phyloP scores from a whole-genome alignment of 2,888 invertebrate genomes.

The Euspilapteryx auroguttella region DNA sequence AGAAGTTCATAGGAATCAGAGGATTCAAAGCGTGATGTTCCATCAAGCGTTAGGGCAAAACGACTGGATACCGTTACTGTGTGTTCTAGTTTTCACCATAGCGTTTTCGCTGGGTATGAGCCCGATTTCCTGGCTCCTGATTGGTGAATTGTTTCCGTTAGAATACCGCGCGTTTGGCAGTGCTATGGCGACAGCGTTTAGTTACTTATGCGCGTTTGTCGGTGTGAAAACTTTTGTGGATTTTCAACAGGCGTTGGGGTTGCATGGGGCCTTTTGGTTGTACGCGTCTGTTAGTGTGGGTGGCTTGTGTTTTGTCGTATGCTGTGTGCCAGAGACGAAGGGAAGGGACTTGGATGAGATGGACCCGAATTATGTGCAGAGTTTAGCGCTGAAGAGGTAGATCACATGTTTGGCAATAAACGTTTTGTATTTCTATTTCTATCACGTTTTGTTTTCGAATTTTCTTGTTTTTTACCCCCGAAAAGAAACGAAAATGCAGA shows the following conservation, averaged over 20 bases:
- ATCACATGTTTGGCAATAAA: too few relatives aligned
- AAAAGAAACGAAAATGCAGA: too few relatives aligned
- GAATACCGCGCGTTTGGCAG: slow-evolving; percentile 86
- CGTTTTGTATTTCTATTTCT: too few relatives aligned
- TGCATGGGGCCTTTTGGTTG: slow-evolving; percentile 87
- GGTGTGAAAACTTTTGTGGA: slow-evolving; percentile 87
- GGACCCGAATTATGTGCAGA: slow-evolving; percentile 68
- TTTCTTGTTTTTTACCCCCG: too few relatives aligned
- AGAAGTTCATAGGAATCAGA: slow-evolving; percentile 63
- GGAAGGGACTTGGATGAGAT: slow-evolving; percentile 89
- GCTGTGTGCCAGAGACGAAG: slow-evolving; percentile 89
- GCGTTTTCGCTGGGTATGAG: slow-evolving; percentile 88
- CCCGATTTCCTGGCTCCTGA: slow-evolving; percentile 84
- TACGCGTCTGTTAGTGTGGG: slow-evolving; percentile 82
- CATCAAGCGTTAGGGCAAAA: slow-evolving; percentile 62
- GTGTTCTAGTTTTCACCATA: slow-evolving; percentile 81
- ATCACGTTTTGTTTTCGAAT: too few relatives aligned
- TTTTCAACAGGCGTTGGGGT: slow-evolving; percentile 72
- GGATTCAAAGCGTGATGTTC: slow-evolving; percentile 52
- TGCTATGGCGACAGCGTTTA: slow-evolving; percentile 83
- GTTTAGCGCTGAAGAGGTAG: slow-evolving; percentile 47
- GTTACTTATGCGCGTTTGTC: slow-evolving; percentile 84
- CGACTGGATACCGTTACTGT: slow-evolving; percentile 82
- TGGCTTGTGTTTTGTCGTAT: slow-evolving; percentile 81
- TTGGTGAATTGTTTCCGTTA: slow-evolving; percentile 81